phyloP scores from a whole-genome alignment of 2,113 vertebrate genomes.

The Heloderma charlesbogerti region DNA sequence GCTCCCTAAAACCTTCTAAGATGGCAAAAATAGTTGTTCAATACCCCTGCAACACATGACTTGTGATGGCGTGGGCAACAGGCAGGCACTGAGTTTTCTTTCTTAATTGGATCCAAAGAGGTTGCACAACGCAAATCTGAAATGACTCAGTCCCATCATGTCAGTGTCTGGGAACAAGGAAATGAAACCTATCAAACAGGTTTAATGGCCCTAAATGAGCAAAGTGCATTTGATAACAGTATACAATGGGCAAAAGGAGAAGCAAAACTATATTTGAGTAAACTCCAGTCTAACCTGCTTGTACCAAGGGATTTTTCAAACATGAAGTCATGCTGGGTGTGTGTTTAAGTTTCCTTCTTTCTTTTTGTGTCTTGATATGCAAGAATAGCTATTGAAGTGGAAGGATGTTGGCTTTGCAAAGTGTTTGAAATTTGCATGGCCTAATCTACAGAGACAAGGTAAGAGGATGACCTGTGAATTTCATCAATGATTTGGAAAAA shows the following conservation, averaged over 20 bases:
- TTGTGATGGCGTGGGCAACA: neutral
- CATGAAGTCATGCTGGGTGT: neutral
- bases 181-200: slow-evolving; percentile 31
- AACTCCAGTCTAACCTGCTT: neutral
- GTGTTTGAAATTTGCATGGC: neutral
- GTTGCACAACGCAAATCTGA: neutral
- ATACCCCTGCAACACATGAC: neutral
- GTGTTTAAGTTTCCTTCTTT: neutral
- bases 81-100: neutral
- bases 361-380: neutral
- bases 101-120: neutral
- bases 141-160: neutral
- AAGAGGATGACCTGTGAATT: too few species aligned
- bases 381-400: neutral
- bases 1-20: neutral
- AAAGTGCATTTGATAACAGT: neutral
- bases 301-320: neutral
- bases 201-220: neutral
- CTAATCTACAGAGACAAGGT: too few species aligned
- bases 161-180: neutral
- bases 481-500: too few species aligned
- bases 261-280: neutral
- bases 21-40: neutral
- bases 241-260: neutral
- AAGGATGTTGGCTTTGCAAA: neutral